These are phyloP conservation scores for Formica selysi DNA, from an alignment of 1,140 invertebrate genomes.

Conservation along the genomic window DNA sequence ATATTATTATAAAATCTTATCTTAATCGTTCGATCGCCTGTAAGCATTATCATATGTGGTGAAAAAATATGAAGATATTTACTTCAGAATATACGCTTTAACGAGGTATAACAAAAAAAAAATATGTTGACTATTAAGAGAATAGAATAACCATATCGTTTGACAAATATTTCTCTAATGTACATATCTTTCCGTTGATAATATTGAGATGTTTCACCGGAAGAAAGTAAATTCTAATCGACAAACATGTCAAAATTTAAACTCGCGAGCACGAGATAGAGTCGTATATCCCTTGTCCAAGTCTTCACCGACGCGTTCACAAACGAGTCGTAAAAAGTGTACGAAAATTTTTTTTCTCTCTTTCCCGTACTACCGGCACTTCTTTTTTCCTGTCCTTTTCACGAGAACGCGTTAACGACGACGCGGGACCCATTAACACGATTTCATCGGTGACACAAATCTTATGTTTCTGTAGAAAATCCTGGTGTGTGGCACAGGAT, in stretches of 20 bases:
- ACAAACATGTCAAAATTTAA: conserved; percentile 10
- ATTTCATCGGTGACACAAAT: conserved; percentile 71
- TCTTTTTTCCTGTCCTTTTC: conserved; percentile 52
- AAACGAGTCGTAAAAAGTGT: conserved; percentile 66
- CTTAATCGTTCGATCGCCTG: not conserved
- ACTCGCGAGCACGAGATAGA: conserved; percentile 44
- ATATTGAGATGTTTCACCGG: conserved; percentile 5
- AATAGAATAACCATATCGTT: not conserved
- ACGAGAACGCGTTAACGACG: conserved; percentile 69
- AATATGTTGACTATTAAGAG: not conserved
- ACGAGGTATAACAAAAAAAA: not conserved
- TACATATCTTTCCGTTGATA: not conserved
- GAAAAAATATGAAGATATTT: not conserved
- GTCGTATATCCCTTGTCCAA: conserved; percentile 6
- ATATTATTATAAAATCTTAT: conserved; percentile 44
- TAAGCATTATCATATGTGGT: not conserved
- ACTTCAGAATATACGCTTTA: not conserved
- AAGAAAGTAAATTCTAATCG: not conserved
- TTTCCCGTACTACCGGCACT: not conserved
- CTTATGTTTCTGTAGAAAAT: conserved; percentile 65
- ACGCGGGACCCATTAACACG: conserved; percentile 68
- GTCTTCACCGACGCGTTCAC: conserved; percentile 1
- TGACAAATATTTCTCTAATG: not conserved
- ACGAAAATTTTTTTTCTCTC: conserved; percentile 1
- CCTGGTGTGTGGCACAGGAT: conserved; percentile 22